phyloP scores from a whole-genome alignment of 92 coral and sea anemone genomes.

The Montipora capitata region DNA sequence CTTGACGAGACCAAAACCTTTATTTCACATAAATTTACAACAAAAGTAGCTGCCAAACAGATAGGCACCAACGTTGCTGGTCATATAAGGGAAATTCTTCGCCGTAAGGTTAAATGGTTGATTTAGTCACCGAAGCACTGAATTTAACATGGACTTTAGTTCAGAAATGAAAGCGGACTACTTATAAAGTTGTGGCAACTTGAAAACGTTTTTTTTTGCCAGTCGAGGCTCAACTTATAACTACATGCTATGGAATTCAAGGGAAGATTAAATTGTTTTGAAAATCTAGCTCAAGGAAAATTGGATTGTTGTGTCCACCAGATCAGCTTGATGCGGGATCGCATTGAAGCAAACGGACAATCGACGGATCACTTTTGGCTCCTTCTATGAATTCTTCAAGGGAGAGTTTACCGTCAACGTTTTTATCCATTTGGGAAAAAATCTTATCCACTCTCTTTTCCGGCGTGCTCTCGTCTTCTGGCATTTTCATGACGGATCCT shows the following conservation, averaged over 20 bases:
- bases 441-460: constrained; percentile 97
- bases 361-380: constrained; percentile 98
- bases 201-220: neutral
- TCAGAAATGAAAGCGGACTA: neutral
- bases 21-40: neutral
- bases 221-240: neutral
- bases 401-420: constrained; percentile 94
- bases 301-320: neutral
- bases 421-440: constrained; percentile 98
- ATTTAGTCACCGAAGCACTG: no score
- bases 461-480: constrained; percentile 98
- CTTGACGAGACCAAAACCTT: no score
- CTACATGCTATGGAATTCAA: constrained; percentile 6
- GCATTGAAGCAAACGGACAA: constrained; percentile 95
- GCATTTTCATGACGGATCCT: constrained; percentile 98
- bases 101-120: neutral
- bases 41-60: neutral
- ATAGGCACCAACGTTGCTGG: no score
- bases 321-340: constrained; percentile 86
- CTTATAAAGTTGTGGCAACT: neutral
- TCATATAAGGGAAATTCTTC: neutral
- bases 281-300: neutral
- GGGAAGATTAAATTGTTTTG: no score
- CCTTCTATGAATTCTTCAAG: constrained; percentile 96
- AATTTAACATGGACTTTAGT: neutral